Percentiles rank a stretch among this genome's conserved stretches.
Conservation (phyloP, 2,888 invertebrate genomes). For the Acrobasis consociella region DNA sequence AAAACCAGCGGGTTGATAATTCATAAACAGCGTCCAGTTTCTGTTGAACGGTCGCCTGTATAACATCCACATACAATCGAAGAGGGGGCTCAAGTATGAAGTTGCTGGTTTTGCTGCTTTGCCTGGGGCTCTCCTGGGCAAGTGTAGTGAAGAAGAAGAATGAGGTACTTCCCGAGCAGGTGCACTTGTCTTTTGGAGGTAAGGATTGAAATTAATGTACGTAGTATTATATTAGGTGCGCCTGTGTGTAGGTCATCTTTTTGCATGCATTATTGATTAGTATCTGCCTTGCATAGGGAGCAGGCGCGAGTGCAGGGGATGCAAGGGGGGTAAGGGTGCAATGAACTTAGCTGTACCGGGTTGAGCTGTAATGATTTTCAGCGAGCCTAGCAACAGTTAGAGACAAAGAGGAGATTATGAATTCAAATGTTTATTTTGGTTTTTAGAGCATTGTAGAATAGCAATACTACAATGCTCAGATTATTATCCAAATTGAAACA, state of each 20-base stretch:
- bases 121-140: constrained; percentile 35
- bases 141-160: constrained; percentile 12
- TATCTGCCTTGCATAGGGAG: not conserved
- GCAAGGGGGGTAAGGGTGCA: not conserved
- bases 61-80: not conserved
- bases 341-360: not conserved
- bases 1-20: constrained; percentile 10
- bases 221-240: not conserved
- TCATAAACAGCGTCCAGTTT: constrained; percentile 2
- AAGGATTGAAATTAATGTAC: not conserved
- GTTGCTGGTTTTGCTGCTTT: constrained; percentile 36
- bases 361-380: not conserved
- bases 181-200: constrained; percentile 37
- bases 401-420: too few relatives aligned
- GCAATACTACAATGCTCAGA: too few relatives aligned
- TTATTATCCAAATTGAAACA: too few relatives aligned
- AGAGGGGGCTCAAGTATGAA: constrained; percentile 33
- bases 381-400: not conserved
- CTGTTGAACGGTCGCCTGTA: not conserved
- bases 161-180: constrained; percentile 25
- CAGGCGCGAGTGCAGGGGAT: not conserved
- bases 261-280: not conserved
- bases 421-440: too few relatives aligned
- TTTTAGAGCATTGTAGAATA: too few relatives aligned
- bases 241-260: not conserved